phyloP scores from a whole-genome alignment of 2,113 vertebrate genomes.

The Cyprinus carpio region DNA sequence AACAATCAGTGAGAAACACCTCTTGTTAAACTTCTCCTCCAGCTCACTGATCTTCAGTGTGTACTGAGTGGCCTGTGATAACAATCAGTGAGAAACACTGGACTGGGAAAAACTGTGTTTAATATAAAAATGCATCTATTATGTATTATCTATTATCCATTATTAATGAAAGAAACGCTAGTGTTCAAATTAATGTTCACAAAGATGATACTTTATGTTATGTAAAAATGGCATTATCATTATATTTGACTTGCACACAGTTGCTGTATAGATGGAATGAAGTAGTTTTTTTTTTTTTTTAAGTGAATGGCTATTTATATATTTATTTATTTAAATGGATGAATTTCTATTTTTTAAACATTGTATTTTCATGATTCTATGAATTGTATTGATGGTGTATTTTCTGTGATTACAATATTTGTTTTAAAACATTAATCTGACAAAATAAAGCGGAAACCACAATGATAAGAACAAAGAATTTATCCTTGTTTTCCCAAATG shows the following conservation, averaged over 20 bases:
- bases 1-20: slow-evolving; percentile 54
- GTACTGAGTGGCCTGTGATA: slow-evolving; percentile 73
- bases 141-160: too few species aligned
- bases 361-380: background rate
- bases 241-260: too few species aligned
- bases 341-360: background rate
- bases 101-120: too few species aligned
- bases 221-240: too few species aligned
- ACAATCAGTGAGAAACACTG: slow-evolving; percentile 33
- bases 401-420: background rate
- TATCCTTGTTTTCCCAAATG: background rate
- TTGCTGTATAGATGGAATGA: background rate
- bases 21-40: slow-evolving; percentile 76
- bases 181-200: too few species aligned
- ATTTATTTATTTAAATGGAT: background rate
- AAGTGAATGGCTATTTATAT: too few species aligned
- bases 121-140: too few species aligned
- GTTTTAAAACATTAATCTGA: background rate
- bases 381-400: background rate
- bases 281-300: background rate
- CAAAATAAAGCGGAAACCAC: background rate
- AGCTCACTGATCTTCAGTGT: slow-evolving; percentile 71
- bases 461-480: background rate
- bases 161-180: too few species aligned
- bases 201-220: too few species aligned